These are phyloP conservation scores for Oxyruncus cristatus DNA, from an alignment of 2,113 vertebrate species.

Conservation along the genomic window DNA sequence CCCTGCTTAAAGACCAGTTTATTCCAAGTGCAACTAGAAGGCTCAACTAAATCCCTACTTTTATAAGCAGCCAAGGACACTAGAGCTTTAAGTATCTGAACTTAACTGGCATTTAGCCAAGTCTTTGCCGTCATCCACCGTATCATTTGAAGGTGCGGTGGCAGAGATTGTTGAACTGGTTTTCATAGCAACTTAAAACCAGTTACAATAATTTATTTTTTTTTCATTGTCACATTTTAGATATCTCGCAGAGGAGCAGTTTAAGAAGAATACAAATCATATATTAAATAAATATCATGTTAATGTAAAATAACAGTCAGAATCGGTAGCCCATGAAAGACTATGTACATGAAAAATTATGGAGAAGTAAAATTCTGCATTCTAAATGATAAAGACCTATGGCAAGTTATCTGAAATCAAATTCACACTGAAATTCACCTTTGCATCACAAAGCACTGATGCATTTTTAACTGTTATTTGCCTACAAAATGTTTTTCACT, in stretches of 20 bases:
- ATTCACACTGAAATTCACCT: neutral
- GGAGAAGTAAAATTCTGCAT: neutral
- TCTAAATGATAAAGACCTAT: neutral
- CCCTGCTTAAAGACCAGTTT: neutral
- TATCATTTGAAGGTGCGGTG: neutral
- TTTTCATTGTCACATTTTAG: neutral
- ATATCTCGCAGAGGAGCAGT: neutral
- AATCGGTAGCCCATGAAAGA: neutral
- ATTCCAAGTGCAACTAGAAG: neutral
- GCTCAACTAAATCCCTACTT: neutral
- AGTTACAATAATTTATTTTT: neutral
- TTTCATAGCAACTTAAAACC: neutral
- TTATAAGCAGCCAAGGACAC: neutral
- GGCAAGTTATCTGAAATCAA: neutral
- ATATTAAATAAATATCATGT: neutral
- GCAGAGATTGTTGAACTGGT: neutral
- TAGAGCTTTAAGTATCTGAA: neutral
- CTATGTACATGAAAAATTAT: fast-evolving
- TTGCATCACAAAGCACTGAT: neutral
- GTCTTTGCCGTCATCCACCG: neutral
- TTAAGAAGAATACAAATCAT: neutral
- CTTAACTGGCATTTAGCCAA: neutral
- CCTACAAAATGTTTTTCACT: neutral
- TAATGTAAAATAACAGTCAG: neutral
- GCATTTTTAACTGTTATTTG: neutral